A percentile compares a stretch with the other conserved stretches of the same genome.
Evolutionary conservation across 2,797 vertebrate genomes (phyloP).

Genomic region (Ctenochaetus hawaiiensis): DNA sequence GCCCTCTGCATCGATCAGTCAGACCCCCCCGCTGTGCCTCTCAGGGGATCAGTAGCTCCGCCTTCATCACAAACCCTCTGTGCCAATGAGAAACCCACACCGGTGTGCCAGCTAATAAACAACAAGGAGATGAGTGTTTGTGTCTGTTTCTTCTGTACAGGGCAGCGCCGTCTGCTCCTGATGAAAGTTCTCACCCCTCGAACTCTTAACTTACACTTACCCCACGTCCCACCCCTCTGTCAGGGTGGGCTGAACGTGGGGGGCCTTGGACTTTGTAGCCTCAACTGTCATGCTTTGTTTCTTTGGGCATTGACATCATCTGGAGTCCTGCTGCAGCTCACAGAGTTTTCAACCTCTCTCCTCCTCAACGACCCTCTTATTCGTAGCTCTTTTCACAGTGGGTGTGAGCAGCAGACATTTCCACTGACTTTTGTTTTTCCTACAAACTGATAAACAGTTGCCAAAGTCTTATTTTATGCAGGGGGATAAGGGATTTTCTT

Average conservation of each 20-base stretch:
- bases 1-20: slow-evolving; percentile 44
- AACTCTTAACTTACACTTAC: slow-evolving; percentile 19
- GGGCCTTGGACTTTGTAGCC: slow-evolving; percentile 66
- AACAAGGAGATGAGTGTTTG: slow-evolving; percentile 51
- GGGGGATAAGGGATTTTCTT: slow-evolving; percentile 80
- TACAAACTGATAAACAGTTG: slow-evolving; percentile 72
- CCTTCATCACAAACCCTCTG: slow-evolving; percentile 86
- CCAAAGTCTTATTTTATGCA: slow-evolving; percentile 85
- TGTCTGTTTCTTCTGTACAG: slow-evolving; percentile 34
- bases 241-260: slow-evolving; percentile 15
- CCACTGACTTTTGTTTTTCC: slow-evolving; percentile 55
- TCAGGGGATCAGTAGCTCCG: slow-evolving; percentile 91
- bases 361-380: slow-evolving; percentile 27
- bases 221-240: slow-evolving; percentile 11
- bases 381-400: slow-evolving; percentile 44
- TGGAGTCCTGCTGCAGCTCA: slow-evolving; percentile 62
- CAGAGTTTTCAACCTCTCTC: slow-evolving; percentile 33
- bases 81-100: slow-evolving; percentile 86
- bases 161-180: slow-evolving; percentile 42
- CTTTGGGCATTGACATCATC: slow-evolving; percentile 66
- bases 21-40: slow-evolving; percentile 68
- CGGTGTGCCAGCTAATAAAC: slow-evolving; percentile 85
- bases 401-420: slow-evolving; percentile 54
- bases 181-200: slow-evolving; percentile 62
- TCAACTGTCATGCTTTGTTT: slow-evolving; percentile 67